A percentile compares a stretch with the other conserved stretches of the same genome.
These are phyloP conservation scores for Ferdinandea cuprea DNA, from an alignment of 2,888 invertebrate species.

Conservation along the genomic window DNA sequence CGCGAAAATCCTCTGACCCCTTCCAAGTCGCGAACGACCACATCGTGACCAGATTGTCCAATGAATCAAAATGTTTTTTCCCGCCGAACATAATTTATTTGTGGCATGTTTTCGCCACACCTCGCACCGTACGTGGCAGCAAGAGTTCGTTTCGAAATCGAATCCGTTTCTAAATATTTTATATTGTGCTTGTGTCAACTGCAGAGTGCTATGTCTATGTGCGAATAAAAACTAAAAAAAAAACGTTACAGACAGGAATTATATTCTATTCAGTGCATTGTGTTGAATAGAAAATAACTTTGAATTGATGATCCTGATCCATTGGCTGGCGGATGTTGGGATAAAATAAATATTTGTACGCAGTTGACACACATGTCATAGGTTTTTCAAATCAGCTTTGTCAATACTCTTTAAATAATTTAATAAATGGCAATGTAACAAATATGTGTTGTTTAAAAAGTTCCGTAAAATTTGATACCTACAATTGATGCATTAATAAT, in stretches of 20 bases:
- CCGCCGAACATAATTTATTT: slow-evolving; percentile 52
- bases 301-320: slow-evolving; percentile 60
- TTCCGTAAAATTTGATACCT: too few relatives aligned
- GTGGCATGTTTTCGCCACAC: slow-evolving; percentile 36
- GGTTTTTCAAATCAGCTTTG: neutral
- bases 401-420: too few relatives aligned
- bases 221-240: neutral
- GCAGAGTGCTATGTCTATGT: slow-evolving; percentile 7
- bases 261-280: slow-evolving; percentile 55
- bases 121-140: slow-evolving; percentile 36
- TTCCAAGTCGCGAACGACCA: slow-evolving; percentile 17
- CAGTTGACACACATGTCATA: neutral
- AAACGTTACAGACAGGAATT: slow-evolving; percentile 29
- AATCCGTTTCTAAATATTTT: slow-evolving; percentile 57
- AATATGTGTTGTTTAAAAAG: too few relatives aligned
- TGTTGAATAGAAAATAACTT: slow-evolving; percentile 45
- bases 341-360: slow-evolving; percentile 37
- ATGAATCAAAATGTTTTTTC: slow-evolving; percentile 45
- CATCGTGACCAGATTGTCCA: slow-evolving; percentile 48
- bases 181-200: slow-evolving; percentile 41
- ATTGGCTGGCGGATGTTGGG: slow-evolving; percentile 31
- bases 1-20: neutral
- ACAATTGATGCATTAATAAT: too few relatives aligned
- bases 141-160: slow-evolving; percentile 41
- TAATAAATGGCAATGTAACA: too few relatives aligned